phyloP scores from a whole-genome alignment of 2,888 invertebrate genomes.

The Trachelus troglodyta region DNA sequence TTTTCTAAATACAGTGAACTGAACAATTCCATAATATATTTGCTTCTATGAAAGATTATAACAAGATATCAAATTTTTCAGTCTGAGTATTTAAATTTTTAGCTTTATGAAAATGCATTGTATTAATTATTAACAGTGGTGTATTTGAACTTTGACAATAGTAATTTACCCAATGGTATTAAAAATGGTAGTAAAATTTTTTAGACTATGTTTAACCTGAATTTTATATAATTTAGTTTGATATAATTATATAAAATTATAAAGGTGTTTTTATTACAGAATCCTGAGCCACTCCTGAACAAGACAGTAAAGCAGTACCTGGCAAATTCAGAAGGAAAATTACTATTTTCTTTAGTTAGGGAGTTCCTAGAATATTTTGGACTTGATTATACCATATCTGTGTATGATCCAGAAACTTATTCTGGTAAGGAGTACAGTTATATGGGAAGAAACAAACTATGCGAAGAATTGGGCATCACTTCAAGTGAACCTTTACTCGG shows the following conservation, averaged over 20 bases:
- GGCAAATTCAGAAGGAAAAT: constrained; percentile 71
- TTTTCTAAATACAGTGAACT: neutral
- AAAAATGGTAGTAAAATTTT: neutral
- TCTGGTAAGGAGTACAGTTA: constrained; percentile 75
- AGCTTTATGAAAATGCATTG: neutral
- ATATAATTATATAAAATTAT: no score
- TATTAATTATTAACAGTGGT: neutral
- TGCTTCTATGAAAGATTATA: neutral
- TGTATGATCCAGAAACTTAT: constrained; percentile 84
- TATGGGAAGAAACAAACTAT: constrained; percentile 68
- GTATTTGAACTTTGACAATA: neutral
- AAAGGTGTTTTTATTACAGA: constrained; percentile 48
- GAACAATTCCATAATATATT: neutral
- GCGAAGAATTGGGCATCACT: constrained; percentile 61
- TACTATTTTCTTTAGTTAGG: constrained; percentile 75
- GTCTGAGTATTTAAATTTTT: neutral
- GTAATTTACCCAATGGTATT: neutral
- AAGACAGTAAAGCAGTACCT: constrained; percentile 71
- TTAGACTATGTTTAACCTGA: neutral
- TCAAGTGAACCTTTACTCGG: constrained; percentile 61
- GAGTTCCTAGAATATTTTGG: constrained; percentile 87
- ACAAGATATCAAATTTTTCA: neutral
- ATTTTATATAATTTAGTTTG: neutral
- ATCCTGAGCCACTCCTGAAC: constrained; percentile 69
- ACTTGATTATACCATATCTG: constrained; percentile 82